Conservation (phyloP, 64 coral and sea anemone species). For the Pocillopora damicornis region DNA sequence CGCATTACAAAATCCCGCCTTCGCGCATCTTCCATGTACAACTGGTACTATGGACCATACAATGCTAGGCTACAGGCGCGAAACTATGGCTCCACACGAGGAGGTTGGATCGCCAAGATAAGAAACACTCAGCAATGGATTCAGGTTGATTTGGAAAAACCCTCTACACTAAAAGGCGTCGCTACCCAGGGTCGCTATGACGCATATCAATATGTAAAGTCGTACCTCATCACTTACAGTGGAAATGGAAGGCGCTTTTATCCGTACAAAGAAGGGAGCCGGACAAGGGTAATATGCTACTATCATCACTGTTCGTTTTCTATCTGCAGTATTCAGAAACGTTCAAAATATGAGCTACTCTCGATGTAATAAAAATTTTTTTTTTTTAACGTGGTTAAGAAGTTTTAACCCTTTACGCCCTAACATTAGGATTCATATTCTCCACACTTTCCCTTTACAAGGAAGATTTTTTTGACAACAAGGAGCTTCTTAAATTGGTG, state of each 20-base stretch:
- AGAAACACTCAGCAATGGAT: conserved; percentile 73
- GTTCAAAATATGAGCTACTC: background rate
- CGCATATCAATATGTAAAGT: conserved; percentile 52
- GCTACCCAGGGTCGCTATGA: conserved; percentile 59
- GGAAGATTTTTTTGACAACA: no score
- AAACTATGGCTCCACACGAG: conserved; percentile 13
- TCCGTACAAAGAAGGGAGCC: conserved; percentile 28
- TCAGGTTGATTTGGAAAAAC: conserved; percentile 51
- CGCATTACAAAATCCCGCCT: conserved; percentile 43
- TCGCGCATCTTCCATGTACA: conserved; percentile 54
- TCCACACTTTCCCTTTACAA: no score
- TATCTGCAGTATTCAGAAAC: background rate
- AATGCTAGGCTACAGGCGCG: conserved; percentile 39
- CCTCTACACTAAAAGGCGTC: conserved; percentile 44
- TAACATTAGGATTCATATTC: no score
- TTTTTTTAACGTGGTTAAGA: no score
- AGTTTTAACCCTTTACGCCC: no score
- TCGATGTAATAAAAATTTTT: background rate
- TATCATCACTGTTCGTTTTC: background rate
- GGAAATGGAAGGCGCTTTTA: conserved; percentile 27
- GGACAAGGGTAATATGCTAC: background rate
- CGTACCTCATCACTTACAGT: conserved; percentile 59
- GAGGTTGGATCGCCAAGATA: conserved; percentile 51
- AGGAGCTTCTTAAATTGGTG: no score
- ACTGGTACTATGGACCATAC: conserved; percentile 32